A percentile compares a stretch with the other conserved stretches of the same genome.
These are phyloP conservation scores for Diplazon laetatorius DNA, from an alignment of 2,888 invertebrate species.

Conservation along the genomic window DNA sequence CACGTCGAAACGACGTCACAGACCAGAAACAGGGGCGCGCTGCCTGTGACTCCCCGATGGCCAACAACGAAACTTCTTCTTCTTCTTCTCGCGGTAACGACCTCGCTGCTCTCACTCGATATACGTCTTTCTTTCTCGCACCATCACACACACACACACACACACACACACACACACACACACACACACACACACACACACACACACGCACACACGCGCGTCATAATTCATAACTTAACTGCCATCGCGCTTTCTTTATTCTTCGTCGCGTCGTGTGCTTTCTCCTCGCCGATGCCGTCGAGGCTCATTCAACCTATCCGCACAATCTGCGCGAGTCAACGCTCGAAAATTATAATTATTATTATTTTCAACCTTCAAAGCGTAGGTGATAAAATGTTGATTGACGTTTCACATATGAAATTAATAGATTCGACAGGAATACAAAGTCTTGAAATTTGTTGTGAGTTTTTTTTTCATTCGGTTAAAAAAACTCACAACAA, in stretches of 20 bases:
- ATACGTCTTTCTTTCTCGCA: constrained; percentile 71
- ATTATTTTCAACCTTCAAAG: background rate
- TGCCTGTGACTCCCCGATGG: constrained; percentile 45
- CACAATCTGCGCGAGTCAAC: constrained; percentile 36
- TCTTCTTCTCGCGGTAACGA: constrained; percentile 74
- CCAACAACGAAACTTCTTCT: no score
- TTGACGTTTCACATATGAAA: no score
- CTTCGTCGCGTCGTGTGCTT: constrained; percentile 39
- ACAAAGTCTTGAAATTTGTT: background rate
- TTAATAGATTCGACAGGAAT: no score
- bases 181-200: no score
- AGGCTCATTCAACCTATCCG: constrained; percentile 28
- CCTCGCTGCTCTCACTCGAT: constrained; percentile 76
- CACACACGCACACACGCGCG: no score
- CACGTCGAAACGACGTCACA: constrained; percentile 17
- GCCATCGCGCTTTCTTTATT: constrained; percentile 71
- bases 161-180: no score
- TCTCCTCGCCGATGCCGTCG: background rate
- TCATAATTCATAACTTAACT: constrained; percentile 82
- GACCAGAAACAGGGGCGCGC: constrained; percentile 30
- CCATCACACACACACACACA: no score
- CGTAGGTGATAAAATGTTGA: background rate
- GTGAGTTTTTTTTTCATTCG: no score
- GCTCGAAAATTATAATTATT: background rate
- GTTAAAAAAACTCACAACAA: no score